Conservation (phyloP, 2,113 vertebrate species). For the Argyrosomus japonicus region DNA sequence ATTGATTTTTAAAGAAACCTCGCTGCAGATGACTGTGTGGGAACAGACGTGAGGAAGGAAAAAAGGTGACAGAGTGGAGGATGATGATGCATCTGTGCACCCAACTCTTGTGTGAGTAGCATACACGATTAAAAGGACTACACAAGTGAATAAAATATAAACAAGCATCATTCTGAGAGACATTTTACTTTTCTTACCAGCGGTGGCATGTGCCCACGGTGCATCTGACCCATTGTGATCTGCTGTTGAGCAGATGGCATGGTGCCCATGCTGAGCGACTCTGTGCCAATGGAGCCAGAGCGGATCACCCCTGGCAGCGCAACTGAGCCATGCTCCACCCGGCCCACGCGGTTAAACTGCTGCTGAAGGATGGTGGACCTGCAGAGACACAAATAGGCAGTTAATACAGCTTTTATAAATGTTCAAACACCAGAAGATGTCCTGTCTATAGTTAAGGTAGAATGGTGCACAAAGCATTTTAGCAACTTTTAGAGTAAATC, state of each 20-base stretch:
- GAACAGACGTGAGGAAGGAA: background rate
- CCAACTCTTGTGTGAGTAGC: background rate
- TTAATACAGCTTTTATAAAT: background rate
- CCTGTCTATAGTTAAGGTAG: background rate
- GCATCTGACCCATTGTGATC: slow-evolving; percentile 96
- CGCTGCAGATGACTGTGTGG: background rate
- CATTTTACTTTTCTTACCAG: slow-evolving; percentile 84
- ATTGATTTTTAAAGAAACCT: background rate
- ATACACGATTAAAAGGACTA: background rate
- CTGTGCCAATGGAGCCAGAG: slow-evolving; percentile 93
- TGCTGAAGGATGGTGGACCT: slow-evolving; percentile 94
- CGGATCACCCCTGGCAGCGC: slow-evolving; percentile 96
- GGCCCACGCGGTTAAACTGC: slow-evolving; percentile 95
- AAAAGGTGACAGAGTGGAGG: background rate
- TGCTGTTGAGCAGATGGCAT: slow-evolving; percentile 98
- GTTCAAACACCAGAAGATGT: background rate
- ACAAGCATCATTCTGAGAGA: background rate
- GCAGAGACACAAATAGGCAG: background rate
- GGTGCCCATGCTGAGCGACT: slow-evolving; percentile 94
- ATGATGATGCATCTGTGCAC: background rate
- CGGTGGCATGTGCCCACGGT: slow-evolving; percentile 97
- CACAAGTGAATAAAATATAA: background rate
- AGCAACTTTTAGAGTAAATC: background rate
- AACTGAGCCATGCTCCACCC: slow-evolving; percentile 94
- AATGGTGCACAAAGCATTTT: background rate